Evolutionary conservation across 2,113 vertebrate species (phyloP), one percentile per base, ranked within the genome.

Genomic region (Hiodon alosoides): DNA sequence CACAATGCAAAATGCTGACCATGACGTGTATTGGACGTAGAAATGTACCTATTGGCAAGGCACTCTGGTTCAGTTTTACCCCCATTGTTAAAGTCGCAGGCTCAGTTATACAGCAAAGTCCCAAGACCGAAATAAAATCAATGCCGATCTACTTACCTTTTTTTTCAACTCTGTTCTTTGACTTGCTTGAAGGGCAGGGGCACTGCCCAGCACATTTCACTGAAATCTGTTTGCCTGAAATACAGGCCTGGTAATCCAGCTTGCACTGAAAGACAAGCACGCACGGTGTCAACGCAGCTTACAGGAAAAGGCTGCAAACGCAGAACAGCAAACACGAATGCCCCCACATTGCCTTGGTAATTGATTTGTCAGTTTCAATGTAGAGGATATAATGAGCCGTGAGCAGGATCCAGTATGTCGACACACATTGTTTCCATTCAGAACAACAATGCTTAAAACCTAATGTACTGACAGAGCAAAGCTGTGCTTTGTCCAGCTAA

Each of bases 241-340:
- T 90, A 86, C 97, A 99, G 0, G 95, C 92, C 83, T 99, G 96
- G 85, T 97, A 98, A 71, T 99, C 96, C 79, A 99, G 88, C 83
- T 99, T 97, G 90, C 97, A 99, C 97, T 99, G 87, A 67, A 86
- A 82, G 31, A 86, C 9, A 84, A 14, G 52, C 2, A 57, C 5
- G 76, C 54, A 69, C 46, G 61, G n/a, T 58, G 11, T 53, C 58
- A 55, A 4, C 9, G 8, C 67, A 53, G 8, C 17, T 67, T 17
- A 10, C 51, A 3, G 46, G 31, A 55, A 73, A 9, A 54, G 4
- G 14, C 60, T 31, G 60, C n/a, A 54, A 52, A 57, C 54, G 11
- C 51, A 54, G 13, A 52, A n/a, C 54, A 52, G 11, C 10, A 52
- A 14, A 46, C 17, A 46, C 54, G 31, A 31, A 31, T 31, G 31